Percentiles rank a stretch among this genome's conserved stretches.
These are phyloP conservation scores for Thaleichthys pacificus DNA, from an alignment of 2,797 vertebrate genomes.

Conservation along the genomic window DNA sequence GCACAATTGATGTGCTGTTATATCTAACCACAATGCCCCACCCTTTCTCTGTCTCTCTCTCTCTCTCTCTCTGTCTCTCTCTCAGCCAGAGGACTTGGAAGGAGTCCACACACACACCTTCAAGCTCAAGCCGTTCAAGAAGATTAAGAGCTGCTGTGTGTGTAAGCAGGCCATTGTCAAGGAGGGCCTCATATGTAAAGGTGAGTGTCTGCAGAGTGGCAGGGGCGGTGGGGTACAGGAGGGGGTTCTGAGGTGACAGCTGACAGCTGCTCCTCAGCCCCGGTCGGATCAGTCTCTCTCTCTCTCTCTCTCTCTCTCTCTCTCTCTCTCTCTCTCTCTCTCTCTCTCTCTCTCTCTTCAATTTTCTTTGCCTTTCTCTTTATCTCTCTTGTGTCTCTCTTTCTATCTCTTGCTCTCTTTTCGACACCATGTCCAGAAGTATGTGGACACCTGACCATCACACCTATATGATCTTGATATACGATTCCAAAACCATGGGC, in stretches of 20 bases:
- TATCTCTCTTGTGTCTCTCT: not conserved
- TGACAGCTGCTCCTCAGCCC: not conserved
- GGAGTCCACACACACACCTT: constrained; percentile 87
- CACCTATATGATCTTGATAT: too few species aligned
- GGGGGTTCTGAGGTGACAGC: not conserved
- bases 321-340: not conserved
- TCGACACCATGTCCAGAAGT: not conserved
- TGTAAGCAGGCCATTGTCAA: constrained; percentile 93
- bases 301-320: constrained; percentile 1
- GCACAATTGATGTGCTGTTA: too few species aligned
- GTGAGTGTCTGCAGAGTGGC: constrained; percentile 67
- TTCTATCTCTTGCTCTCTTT: too few species aligned
- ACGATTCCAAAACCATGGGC: too few species aligned
- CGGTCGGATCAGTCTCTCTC: not conserved
- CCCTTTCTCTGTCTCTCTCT: constrained; percentile 26
- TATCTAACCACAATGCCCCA: constrained; percentile 15
- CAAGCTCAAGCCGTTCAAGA: constrained; percentile 94
- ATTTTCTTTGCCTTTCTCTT: not conserved
- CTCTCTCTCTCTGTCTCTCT: constrained; percentile 37
- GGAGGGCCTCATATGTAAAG: constrained; percentile 91
- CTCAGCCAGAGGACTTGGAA: constrained; percentile 90
- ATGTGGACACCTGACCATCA: too few species aligned
- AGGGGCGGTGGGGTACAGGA: not conserved
- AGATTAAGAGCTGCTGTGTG: constrained; percentile 89
- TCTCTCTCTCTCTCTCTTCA: not conserved